Conservation (phyloP, 2,888 invertebrate genomes). For the Blastobasis lacticolella region DNA sequence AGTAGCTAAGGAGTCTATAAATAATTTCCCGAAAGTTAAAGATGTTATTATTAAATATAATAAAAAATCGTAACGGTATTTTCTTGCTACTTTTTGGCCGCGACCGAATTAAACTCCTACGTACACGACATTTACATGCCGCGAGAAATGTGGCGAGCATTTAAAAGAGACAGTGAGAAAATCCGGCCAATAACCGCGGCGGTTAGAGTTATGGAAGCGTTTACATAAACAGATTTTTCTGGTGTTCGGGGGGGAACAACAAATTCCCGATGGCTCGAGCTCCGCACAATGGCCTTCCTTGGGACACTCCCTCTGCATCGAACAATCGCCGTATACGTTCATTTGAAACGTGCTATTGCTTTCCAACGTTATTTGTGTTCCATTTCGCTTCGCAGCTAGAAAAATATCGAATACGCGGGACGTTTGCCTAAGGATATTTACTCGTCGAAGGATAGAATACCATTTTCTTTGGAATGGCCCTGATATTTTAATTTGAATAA, state of each 20-base stretch:
- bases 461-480: too few species aligned
- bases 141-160: too few species aligned
- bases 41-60: too few species aligned
- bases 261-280: conserved; percentile 17
- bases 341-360: conserved; percentile 22
- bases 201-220: conserved; percentile 5
- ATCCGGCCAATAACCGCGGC: background rate
- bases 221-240: conserved; percentile 14
- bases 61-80: too few species aligned
- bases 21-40: too few species aligned
- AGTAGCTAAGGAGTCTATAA: too few species aligned
- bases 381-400: conserved; percentile 18
- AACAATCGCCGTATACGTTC: conserved; percentile 15
- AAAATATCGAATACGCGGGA: conserved; percentile 22
- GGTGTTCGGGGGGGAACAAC: conserved; percentile 11
- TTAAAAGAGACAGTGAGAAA: background rate
- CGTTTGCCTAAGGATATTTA: too few species aligned
- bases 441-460: too few species aligned
- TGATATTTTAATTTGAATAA: too few species aligned
- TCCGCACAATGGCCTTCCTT: conserved; percentile 10
- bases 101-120: too few species aligned
- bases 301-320: conserved; percentile 9
- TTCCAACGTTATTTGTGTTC: conserved; percentile 24
- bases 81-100: too few species aligned
- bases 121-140: too few species aligned